Evolutionary conservation across 2,888 invertebrate genomes (phyloP), one percentile per base, ranked within the genome.

Genomic region (Monopis laevigella): DNA sequence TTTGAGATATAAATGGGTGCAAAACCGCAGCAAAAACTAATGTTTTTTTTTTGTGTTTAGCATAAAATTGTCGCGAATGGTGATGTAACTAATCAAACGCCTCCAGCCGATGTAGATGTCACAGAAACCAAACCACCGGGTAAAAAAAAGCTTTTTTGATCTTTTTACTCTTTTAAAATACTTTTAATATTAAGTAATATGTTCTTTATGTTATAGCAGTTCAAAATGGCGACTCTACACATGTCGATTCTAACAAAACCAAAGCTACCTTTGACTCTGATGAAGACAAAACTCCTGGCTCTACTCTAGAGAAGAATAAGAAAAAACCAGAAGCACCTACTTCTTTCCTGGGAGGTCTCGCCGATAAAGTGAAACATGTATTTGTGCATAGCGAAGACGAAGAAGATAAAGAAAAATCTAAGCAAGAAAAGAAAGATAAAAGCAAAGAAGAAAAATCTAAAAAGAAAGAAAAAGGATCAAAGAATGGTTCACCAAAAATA

Each of bases 211-310:
- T n/a, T 64, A 18, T 63, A 82, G 80, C 69, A 4, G 54, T 66
- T 10, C 56, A 59, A 42, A 81, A 82, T 46, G 82, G 82, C 12
- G 71, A 71, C 39, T 61, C 72, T 8, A 59, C 77, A 18, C 73
- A 80, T 46, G 70, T 77, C 11, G 46, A 78, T 47, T 77, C 80
- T 2, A 84, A 84, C 58, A 82, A 82, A 48, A 72, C 74, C 24
- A 81, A 82, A 54, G 80, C 84, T 1, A 78, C 81, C 1, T 78
- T 85, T 43, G 82, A 84, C 50, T 84, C 85, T 1, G 81, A 82
- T 35, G 78, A 82, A 52, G 82, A 82, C 41, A 82, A 82, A 53
- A 82, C 81, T 10, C 77, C 82, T 4, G 78, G 80, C 59, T 83
- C 82, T 44, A 77, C 84, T 11, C 62, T 83, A n/a, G 71, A 77